Conservation (phyloP, 1,140 invertebrate species). For the Bombus terrestris region DNA sequence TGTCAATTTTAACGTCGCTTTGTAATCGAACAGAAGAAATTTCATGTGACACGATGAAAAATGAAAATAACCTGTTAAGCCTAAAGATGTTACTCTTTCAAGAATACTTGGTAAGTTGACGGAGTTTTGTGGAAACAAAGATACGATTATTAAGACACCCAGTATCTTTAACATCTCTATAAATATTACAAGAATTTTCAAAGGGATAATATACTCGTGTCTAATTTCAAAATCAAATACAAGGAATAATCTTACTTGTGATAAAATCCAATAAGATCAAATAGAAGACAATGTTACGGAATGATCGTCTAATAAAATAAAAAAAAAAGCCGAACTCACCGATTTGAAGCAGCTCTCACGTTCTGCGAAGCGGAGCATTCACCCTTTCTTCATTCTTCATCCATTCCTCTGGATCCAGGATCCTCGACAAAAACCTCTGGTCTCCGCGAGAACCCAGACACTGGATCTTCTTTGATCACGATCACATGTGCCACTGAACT, state of each 20-base stretch:
- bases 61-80: too few species aligned
- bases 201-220: too few species aligned
- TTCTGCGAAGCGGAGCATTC: constrained; percentile 30
- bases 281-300: too few species aligned
- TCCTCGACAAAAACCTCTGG: constrained; percentile 11
- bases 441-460: constrained; percentile 32
- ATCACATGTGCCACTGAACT: constrained; percentile 52
- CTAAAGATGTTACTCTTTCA: too few species aligned
- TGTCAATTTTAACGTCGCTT: background rate
- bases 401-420: constrained; percentile 10
- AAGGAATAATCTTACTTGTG: too few species aligned
- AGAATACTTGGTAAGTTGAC: too few species aligned
- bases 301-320: background rate
- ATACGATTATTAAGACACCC: too few species aligned
- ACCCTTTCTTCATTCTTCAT: constrained; percentile 46
- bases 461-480: constrained; percentile 16
- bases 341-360: constrained; percentile 51
- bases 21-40: background rate
- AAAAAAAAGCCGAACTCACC: constrained; percentile 40
- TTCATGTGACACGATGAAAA: background rate
- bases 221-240: background rate
- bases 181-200: too few species aligned
- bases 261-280: too few species aligned
- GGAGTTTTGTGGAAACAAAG: too few species aligned
- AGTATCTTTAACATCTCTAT: too few species aligned